Base-by-base conservation (phyloP, 2,888 invertebrate genomes). In the Sceliomorpha sp. region DNA sequence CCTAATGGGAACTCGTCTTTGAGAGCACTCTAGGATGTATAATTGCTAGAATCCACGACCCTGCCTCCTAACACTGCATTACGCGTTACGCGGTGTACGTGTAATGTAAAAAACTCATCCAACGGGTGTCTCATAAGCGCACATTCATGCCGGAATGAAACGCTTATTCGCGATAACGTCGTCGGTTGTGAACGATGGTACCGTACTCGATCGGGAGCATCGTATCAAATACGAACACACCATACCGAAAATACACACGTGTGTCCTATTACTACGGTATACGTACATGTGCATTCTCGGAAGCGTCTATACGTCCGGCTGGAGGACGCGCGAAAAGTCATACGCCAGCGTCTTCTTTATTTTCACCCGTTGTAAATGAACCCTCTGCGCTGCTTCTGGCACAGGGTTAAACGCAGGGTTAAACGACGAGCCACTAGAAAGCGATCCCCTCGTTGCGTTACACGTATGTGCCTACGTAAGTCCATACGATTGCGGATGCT, bases 41-140 rank as follows among this genome's bases (percentile, higher is more conserved):
- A 88, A 88, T 88, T 88, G 86, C 88, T 86, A 83, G 84, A 85
- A 87, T 86, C 84, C 82, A 85, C 85, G 81, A 84, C 82, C 85
- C 86, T 75, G 81, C 80, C 48, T 79, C 83, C 81, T 82, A n/a
- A 83, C 77, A 84, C 79, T 81, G 78, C 82, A 84, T 85, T 85
- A 83, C 78, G 79, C 76, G 80, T 74, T 79, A 74, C 77, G 74
- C 75, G 72, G 80, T 77, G 77, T 79, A 78, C 80, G 77, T 76
- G 75, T 73, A 74, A 64, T 67, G 67, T 75, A 66, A 48, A 72
- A 76, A 79, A 74, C 70, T 72, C 75, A 74, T 75, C 70, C 82
- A 84, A 80, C 73, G 81, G 81, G 80, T 84, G 81, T 75, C 68
- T 56, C 59, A 39, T 55, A 63, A 69, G 62, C n/a, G n/a, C n/a